These are phyloP conservation scores for Galaxias olidus DNA, from an alignment of 2,797 vertebrate genomes.

Conservation along the genomic window DNA sequence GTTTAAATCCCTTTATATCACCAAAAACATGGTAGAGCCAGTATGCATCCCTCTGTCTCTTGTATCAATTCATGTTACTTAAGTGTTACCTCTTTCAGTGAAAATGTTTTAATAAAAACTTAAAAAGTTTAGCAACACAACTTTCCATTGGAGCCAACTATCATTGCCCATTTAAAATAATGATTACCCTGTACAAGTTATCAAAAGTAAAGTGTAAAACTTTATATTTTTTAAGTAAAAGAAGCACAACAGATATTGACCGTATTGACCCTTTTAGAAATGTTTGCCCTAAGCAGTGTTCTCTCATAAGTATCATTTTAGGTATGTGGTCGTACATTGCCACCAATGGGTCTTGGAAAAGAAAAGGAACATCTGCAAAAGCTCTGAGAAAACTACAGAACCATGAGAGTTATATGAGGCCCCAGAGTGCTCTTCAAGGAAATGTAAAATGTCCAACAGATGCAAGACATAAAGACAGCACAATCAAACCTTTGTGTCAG, in stretches of 20 bases:
- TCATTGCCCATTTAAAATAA: no score
- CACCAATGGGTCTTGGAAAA: constrained; percentile 15
- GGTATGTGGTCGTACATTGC: constrained; percentile 1
- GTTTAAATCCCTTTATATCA: constrained; percentile 56
- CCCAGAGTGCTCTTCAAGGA: constrained; percentile 59
- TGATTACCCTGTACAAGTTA: no score
- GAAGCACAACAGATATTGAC: no score
- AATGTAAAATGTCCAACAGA: constrained; percentile 65
- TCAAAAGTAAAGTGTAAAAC: no score
- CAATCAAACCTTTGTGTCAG: constrained; percentile 69
- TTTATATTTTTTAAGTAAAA: no score
- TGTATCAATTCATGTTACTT: not conserved
- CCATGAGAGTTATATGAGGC: constrained; percentile 27
- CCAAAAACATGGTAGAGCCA: constrained; percentile 19
- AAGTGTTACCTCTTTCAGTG: no score
- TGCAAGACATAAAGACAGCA: constrained; percentile 71
- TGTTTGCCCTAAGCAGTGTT: no score
- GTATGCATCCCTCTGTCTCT: not conserved
- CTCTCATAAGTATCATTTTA: no score
- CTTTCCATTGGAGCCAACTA: no score
- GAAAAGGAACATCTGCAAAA: constrained; percentile 59
- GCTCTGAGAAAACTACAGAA: constrained; percentile 48
- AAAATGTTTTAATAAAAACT: no score
- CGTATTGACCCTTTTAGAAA: no score
- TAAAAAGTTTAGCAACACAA: no score